These are phyloP conservation scores for Delichon dasypus DNA, from an alignment of 2,797 vertebrate species.

Conservation along the genomic window DNA sequence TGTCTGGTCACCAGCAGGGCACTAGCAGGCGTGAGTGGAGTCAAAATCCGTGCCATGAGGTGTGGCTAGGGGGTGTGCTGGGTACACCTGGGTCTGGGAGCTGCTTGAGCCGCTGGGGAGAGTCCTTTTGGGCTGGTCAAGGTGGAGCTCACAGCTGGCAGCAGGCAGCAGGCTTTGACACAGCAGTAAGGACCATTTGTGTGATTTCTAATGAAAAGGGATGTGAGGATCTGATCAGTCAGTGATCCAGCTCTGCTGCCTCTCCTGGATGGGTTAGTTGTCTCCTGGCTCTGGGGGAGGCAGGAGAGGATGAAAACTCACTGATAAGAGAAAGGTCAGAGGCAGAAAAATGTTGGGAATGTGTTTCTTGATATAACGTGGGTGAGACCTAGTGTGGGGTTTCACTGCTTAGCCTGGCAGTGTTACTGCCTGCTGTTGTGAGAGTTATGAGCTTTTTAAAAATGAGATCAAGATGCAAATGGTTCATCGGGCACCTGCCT, in stretches of 20 bases:
- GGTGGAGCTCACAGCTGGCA: not conserved
- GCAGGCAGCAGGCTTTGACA: not conserved
- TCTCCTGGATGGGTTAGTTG: not conserved
- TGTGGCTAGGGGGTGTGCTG: not conserved
- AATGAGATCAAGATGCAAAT: not conserved
- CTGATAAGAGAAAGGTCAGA: slow-evolving; percentile 58
- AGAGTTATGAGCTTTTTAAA: not conserved
- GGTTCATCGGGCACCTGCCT: not conserved
- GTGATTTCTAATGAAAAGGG: not conserved
- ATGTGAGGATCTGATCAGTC: not conserved
- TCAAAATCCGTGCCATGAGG: rapidly evolving
- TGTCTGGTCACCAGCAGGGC: not conserved
- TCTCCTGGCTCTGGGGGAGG: not conserved
- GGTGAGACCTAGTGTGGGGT: not conserved
- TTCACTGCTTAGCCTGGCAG: not conserved
- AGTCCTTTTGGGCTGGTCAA: not conserved
- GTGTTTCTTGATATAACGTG: slow-evolving; percentile 41
- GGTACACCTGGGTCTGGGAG: not conserved
- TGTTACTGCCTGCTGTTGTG: not conserved
- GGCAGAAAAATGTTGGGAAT: slow-evolving; percentile 63
- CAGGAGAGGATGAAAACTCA: not conserved
- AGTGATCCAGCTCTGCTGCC: not conserved
- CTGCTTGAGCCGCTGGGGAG: rapidly evolving
- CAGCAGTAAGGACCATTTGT: not conserved
- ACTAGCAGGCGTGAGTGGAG: not conserved